Evolutionary conservation across 1,140 invertebrate genomes (phyloP), one percentile per base, ranked within the genome.

Genomic region (Drosophila elegans): DNA sequence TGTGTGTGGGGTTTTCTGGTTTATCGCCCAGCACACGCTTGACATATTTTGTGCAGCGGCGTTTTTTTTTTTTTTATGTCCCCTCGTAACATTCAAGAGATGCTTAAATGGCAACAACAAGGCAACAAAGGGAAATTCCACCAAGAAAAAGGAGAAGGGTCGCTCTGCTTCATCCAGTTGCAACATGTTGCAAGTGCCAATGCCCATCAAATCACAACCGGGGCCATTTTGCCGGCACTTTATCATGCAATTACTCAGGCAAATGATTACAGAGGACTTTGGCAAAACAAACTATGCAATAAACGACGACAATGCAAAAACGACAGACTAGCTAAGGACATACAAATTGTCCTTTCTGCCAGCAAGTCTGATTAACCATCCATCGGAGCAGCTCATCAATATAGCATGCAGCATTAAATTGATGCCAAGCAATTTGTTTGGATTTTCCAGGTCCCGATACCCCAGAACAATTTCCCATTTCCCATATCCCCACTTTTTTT

Each of bases 211-310:
- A 86, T 81, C 78, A 67, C 60, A 44, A 51, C 48, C 34, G 48
- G 29, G 29, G 48, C 48, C 48, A 51, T 51, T 51, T 51, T 32
- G 76, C 51, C 45, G 64, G 74, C 78, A 75, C 82, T 86, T 86
- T 85, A 85, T 78, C 82, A 77, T 66, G 82, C 81, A 86, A 85
- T 85, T 85, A 86, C 82, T 53, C 48, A 51, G 25, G 77, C 60
- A 69, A 84, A 69, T 60, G 67, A 77, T 84, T 54, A 60, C 66
- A 62, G 63, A 59, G 48, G 4, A n/a, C 29, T 51, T 51, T 11
- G 48, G 7, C 53, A 55, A 60, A 63, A 67, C 68, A 68, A 57
- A 52, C 67, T 39, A 46, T 51, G 61, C 39, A 21, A 49, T 25
- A 49, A 34, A 67, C 41, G 36, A 32, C 29, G 38, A 39, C 45